Evolutionary conservation across 2,888 invertebrate species (phyloP), one percentile per base, ranked within the genome.

Genomic region (Sthenelais limicola): DNA sequence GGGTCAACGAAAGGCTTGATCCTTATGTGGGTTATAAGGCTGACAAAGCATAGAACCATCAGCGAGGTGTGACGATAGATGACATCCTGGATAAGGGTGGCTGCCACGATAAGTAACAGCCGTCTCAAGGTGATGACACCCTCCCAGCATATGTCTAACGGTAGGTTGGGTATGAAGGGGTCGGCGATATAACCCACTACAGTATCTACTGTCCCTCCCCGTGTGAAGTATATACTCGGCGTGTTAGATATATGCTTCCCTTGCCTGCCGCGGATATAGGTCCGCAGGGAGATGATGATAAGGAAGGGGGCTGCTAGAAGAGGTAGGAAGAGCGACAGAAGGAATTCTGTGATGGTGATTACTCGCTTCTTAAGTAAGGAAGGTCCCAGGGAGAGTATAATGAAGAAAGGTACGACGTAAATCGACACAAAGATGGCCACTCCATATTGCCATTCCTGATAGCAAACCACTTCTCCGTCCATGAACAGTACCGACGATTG

Each of bases 341-440:
- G 32, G 38, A 70, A 70, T 15, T 38, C 54, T 26, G 15, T 70
- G 21, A 70, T 35, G 30, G 21, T 26, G 9, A 70, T 30, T 28
- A 54, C 49, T 21, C 70, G 33, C 18, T 26, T n/a, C 3, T 71
- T 43, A 12, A 77, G 35, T 2, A 77, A 52, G 33, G 38, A 58
- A 15, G 77, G 77, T 5, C 69, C 77, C 21, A 73, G 54, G 12
- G 67, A 43, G 0, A 77, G 70, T 7, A 72, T 56, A 32, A 66
- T 24, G 52, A 75, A 77, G 56, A 77, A 77, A 4, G 77, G 77
- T 3, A 74, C 18, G 30, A 77, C 70, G 49, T 58, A 74, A 24
- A 74, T 56, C 24, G 18, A 9, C 26, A 73, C 68, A n/a, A 71
- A 32, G 18, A 35, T 33, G 15, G 76, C 26, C n/a, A 72, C 51